Conservation (phyloP, 2,113 vertebrate genomes). For the Penelope pileata region DNA sequence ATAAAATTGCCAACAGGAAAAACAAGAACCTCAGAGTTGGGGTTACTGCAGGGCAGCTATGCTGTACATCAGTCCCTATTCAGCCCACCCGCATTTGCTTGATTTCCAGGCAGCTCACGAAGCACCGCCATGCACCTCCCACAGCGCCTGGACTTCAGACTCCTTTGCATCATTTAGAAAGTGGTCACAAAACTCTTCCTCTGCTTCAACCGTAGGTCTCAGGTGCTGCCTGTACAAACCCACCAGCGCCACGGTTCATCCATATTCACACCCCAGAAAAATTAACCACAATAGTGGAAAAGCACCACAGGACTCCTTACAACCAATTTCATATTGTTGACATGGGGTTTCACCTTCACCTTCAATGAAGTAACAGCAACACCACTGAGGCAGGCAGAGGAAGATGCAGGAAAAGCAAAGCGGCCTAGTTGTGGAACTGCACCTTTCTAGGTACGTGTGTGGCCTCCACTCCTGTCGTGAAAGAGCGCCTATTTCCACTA, state of each 20-base stretch:
- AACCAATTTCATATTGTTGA: neutral
- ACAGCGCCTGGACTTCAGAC: neutral
- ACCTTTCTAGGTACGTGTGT: neutral
- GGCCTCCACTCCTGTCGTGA: neutral
- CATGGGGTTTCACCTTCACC: neutral
- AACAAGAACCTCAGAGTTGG: neutral
- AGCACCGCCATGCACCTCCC: neutral
- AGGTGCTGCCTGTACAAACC: neutral
- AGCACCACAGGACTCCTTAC: neutral
- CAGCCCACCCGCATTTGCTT: slow-evolving; percentile 9
- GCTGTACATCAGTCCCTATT: neutral
- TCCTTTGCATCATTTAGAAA: neutral
- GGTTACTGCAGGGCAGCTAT: neutral
- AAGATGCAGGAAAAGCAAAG: neutral
- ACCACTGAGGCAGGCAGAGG: neutral
- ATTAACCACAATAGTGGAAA: neutral
- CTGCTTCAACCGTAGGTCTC: neutral
- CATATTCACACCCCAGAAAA: neutral
- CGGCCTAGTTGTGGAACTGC: neutral
- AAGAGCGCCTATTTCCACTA: neutral
- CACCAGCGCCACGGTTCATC: neutral
- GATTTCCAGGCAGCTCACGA: neutral
- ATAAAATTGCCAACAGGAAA: neutral
- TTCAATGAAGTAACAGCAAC: neutral
- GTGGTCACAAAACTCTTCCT: neutral